Evolutionary conservation across 2,888 invertebrate species (phyloP).

Genomic region (Polyploca ridens): DNA sequence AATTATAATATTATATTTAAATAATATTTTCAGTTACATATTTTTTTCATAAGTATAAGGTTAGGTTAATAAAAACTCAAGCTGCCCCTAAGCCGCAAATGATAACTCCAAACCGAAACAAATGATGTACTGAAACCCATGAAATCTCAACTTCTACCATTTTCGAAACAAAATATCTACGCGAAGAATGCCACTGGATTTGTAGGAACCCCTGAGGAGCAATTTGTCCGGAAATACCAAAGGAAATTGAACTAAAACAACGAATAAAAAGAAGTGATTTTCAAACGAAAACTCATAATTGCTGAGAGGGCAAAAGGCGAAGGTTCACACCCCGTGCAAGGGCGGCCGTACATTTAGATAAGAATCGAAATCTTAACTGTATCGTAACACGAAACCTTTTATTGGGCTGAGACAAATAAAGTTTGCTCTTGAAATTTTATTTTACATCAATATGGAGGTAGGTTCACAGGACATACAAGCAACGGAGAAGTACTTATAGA

Average conservation of each 20-base stretch:
- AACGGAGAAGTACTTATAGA: background rate
- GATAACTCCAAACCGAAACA: background rate
- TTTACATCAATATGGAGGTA: slow-evolving; percentile 14
- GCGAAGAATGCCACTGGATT: slow-evolving; percentile 17
- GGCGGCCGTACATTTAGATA: slow-evolving; percentile 72
- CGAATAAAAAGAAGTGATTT: slow-evolving; percentile 45
- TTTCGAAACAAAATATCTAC: slow-evolving; percentile 40
- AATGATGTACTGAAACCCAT: slow-evolving; percentile 34
- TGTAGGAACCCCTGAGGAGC: slow-evolving; percentile 15
- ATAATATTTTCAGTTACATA: too few species aligned
- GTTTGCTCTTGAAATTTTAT: slow-evolving; percentile 49
- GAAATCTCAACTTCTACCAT: slow-evolving; percentile 37
- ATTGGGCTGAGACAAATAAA: slow-evolving; percentile 61
- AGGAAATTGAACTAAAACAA: slow-evolving; percentile 34
- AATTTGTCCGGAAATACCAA: slow-evolving; percentile 9
- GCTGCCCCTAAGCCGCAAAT: too few species aligned
- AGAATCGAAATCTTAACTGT: slow-evolving; percentile 73
- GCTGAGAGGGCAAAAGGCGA: slow-evolving; percentile 62
- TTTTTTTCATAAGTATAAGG: too few species aligned
- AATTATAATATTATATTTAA: too few species aligned
- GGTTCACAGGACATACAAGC: background rate
- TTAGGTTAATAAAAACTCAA: too few species aligned
- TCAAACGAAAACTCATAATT: slow-evolving; percentile 46
- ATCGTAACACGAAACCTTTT: slow-evolving; percentile 72
- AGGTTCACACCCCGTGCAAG: slow-evolving; percentile 68